These are phyloP conservation scores for Condylura cristata DNA, from an alignment of 2,113 vertebrate genomes.

Conservation along the genomic window DNA sequence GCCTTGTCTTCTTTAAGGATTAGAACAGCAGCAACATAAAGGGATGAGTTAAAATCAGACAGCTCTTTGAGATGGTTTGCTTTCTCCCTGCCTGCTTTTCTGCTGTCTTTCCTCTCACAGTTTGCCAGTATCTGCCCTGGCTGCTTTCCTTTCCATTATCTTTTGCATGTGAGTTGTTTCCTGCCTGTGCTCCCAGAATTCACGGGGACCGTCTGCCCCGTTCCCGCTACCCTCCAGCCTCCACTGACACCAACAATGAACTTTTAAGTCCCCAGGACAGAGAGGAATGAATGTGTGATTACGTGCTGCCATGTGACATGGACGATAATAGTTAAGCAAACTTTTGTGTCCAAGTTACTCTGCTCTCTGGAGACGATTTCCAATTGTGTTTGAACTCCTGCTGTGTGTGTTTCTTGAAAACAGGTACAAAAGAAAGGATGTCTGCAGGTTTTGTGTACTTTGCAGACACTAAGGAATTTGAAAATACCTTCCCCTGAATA, in stretches of 20 bases:
- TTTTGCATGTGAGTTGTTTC: constrained; percentile 34
- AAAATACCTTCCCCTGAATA: not conserved
- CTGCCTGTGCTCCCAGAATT: not conserved
- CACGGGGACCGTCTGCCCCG: constrained; percentile 34
- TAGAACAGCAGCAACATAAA: constrained; percentile 60
- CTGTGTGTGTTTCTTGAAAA: constrained; percentile 52
- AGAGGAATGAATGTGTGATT: constrained; percentile 58
- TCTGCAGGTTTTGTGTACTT: constrained; percentile 32
- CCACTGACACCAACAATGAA: constrained; percentile 34
- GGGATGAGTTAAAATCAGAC: constrained; percentile 40
- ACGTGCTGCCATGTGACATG: constrained; percentile 35
- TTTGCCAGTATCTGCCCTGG: constrained; percentile 23
- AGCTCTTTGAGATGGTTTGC: constrained; percentile 28
- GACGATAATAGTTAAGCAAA: constrained; percentile 58
- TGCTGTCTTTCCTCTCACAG: not conserved
- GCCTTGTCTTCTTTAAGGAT: constrained; percentile 53
- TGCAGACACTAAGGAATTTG: constrained; percentile 21
- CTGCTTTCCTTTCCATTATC: constrained; percentile 38
- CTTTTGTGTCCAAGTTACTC: constrained; percentile 43
- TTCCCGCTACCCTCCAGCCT: constrained; percentile 38
- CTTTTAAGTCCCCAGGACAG: constrained; percentile 61
- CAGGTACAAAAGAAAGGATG: constrained; percentile 1
- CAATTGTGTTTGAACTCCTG: constrained; percentile 47
- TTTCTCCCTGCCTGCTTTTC: constrained; percentile 27
- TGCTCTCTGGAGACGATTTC: not conserved